Evolutionary conservation across 2,888 invertebrate species (phyloP).

Genomic region (Pheosia tremula): DNA sequence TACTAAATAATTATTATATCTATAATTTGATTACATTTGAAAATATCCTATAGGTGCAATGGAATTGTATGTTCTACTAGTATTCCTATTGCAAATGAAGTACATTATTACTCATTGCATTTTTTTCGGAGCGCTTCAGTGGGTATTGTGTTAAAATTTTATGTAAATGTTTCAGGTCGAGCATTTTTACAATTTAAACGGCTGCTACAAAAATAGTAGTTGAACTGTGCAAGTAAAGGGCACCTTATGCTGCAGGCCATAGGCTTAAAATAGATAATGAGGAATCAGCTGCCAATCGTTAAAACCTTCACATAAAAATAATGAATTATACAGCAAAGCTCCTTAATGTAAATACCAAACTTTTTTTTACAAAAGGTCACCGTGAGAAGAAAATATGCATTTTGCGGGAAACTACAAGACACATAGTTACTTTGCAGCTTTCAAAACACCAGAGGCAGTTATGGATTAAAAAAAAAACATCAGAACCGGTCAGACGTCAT

Average conservation of each 20-base stretch:
- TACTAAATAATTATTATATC: no score
- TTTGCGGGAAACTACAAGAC: conserved; percentile 27
- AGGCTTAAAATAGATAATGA: conserved; percentile 6
- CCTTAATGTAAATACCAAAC: conserved; percentile 13
- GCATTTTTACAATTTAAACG: background rate
- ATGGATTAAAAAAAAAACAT: conserved; percentile 54
- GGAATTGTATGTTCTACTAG: conserved; percentile 21
- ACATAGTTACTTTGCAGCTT: conserved; percentile 61
- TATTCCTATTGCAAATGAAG: conserved; percentile 17
- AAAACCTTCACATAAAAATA: background rate
- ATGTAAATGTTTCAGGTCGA: conserved; percentile 17
- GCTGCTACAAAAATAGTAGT: background rate
- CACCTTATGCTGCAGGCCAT: conserved; percentile 9
- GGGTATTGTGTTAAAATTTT: conserved; percentile 24
- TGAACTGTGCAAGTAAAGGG: conserved; percentile 1
- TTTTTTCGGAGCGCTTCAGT: conserved; percentile 18
- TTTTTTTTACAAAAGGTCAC: conserved; percentile 33
- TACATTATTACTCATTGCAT: conserved; percentile 18
- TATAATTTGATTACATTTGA: background rate
- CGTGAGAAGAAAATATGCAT: conserved; percentile 32
- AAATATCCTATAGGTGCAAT: background rate
- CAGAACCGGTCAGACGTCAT: conserved; percentile 70
- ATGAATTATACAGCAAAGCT: background rate
- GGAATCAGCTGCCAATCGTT: background rate
- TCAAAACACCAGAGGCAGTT: conserved; percentile 58